These are phyloP conservation scores for Emberiza fucata DNA, from an alignment of 2,113 vertebrate genomes.

Conservation along the genomic window DNA sequence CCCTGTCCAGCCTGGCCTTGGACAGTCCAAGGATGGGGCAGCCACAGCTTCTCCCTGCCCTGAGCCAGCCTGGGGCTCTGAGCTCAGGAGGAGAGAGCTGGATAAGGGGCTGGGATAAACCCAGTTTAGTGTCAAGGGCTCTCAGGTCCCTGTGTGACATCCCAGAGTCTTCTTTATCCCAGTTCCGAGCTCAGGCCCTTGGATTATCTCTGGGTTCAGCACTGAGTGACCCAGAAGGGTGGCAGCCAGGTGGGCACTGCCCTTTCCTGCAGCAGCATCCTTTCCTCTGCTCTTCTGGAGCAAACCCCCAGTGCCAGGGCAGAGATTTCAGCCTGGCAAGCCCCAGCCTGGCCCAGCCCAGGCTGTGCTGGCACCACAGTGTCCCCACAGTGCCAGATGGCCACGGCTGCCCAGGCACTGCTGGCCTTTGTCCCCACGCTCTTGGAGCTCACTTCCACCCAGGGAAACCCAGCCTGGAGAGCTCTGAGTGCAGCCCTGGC, in stretches of 20 bases:
- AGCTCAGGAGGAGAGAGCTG: not conserved
- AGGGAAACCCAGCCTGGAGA: not conserved
- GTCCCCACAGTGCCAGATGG: not conserved
- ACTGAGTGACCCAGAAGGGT: not conserved
- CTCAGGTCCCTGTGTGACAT: not conserved
- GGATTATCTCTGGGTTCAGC: not conserved
- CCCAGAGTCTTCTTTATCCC: not conserved
- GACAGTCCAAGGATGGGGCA: not conserved
- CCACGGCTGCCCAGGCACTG: not conserved
- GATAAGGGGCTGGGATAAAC: not conserved
- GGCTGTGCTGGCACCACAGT: not conserved
- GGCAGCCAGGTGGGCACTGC: not conserved
- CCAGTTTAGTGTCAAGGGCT: not conserved
- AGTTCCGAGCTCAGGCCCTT: not conserved
- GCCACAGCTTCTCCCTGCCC: not conserved
- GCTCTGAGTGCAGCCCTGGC: not conserved
- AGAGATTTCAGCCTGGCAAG: not conserved
- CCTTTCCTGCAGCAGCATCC: not conserved
- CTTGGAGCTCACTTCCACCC: not conserved
- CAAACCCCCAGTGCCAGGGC: not conserved
- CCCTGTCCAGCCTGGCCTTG: not conserved
- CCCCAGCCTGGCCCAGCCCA: not conserved
- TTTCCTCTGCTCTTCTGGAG: not conserved
- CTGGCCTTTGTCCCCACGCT: not conserved
- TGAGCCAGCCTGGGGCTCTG: not conserved